These are phyloP conservation scores for Cotesia congregata DNA, from an alignment of 2,888 invertebrate species.

Conservation along the genomic window DNA sequence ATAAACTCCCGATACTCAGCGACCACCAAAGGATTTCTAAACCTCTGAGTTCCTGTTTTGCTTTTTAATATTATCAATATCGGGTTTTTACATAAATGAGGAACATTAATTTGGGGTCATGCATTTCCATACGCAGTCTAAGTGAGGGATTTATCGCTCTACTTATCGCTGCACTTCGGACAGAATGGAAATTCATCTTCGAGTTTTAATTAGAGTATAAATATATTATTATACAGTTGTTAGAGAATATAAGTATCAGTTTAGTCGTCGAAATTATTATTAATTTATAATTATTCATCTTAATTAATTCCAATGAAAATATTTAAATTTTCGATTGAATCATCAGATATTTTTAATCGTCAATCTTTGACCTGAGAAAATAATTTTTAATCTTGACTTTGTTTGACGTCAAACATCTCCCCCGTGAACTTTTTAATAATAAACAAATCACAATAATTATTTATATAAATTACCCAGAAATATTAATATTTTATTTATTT, in stretches of 20 bases:
- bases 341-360: not conserved
- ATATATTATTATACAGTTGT: too few species aligned
- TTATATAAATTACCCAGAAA: not conserved
- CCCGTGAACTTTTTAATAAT: not conserved
- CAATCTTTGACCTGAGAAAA: not conserved
- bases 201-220: slow-evolving; percentile 21
- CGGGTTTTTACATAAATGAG: not conserved
- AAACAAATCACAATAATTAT: not conserved
- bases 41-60: not conserved
- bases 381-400: not conserved
- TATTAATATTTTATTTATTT: not conserved
- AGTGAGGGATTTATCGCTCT: slow-evolving; percentile 4
- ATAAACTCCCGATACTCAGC: not conserved
- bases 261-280: too few species aligned
- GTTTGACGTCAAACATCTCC: not conserved
- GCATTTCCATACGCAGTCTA: slow-evolving; percentile 2
- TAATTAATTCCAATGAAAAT: too few species aligned
- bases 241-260: too few species aligned
- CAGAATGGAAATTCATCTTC: slow-evolving; percentile 26
- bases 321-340: not conserved
- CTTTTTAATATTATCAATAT: not conserved
- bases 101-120: slow-evolving; percentile 2
- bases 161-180: slow-evolving; percentile 46
- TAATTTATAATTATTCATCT: too few species aligned
- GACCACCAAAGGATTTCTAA: not conserved